Evolutionary conservation across 2,113 vertebrate species (phyloP).

Genomic region (Chloebia gouldiae): DNA sequence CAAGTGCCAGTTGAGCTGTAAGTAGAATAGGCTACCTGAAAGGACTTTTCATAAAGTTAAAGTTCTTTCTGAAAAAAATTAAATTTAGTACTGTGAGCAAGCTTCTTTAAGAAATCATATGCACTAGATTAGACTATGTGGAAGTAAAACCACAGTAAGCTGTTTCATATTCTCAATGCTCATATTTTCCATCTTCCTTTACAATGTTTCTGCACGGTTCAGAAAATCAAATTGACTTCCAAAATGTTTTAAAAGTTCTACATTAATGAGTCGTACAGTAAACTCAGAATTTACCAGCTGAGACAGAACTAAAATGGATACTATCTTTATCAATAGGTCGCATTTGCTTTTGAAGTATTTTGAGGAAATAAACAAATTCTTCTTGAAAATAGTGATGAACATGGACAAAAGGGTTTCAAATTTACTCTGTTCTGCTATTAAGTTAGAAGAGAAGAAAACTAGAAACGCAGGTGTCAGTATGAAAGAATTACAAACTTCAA

Average conservation of each 20-base stretch:
- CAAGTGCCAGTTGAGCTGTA: not conserved
- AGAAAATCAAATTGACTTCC: not conserved
- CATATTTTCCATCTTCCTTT: not conserved
- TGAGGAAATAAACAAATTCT: not conserved
- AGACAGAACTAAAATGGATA: not conserved
- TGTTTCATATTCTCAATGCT: not conserved
- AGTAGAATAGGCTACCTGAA: not conserved
- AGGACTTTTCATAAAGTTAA: not conserved
- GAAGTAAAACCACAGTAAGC: not conserved
- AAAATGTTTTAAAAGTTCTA: not conserved
- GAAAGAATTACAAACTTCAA: not conserved
- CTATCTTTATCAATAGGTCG: not conserved
- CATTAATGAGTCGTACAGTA: not conserved
- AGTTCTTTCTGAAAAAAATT: not conserved
- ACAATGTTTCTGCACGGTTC: not conserved
- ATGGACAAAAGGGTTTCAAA: not conserved
- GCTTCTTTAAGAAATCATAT: not conserved
- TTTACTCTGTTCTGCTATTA: not conserved
- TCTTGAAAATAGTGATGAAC: not conserved
- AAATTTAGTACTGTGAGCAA: not conserved
- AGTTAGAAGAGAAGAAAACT: not conserved
- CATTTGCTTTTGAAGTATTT: not conserved
- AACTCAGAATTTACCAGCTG: not conserved
- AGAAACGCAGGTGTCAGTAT: not conserved
- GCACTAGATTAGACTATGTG: not conserved